Conservation (phyloP, 2,888 invertebrate genomes). For the Drosophila falleni region DNA sequence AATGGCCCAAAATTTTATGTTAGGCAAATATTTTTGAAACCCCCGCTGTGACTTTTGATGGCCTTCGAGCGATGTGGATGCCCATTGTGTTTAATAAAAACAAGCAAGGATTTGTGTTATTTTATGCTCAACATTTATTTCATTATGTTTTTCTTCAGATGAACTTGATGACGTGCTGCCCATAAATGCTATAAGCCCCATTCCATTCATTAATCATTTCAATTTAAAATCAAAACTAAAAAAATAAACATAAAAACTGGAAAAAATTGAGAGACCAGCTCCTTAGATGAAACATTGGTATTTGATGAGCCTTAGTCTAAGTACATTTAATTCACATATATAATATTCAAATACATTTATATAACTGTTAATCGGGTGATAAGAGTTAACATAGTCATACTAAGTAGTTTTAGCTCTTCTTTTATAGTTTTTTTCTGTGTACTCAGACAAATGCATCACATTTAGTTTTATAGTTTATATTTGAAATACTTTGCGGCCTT, state of each 20-base stretch:
- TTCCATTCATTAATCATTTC: constrained; percentile 59
- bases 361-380: constrained; percentile 15
- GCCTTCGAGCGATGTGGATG: neutral
- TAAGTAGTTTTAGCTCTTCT: constrained; percentile 27
- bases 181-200: constrained; percentile 15
- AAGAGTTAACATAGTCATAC: constrained; percentile 27
- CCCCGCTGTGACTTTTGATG: constrained; percentile 48
- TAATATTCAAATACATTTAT: constrained; percentile 28
- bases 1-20: constrained; percentile 28
- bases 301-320: constrained; percentile 30
- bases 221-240: constrained; percentile 4
- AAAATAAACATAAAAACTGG: constrained; percentile 7
- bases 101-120: constrained; percentile 32
- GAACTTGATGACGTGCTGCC: constrained; percentile 38
- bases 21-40: constrained; percentile 25
- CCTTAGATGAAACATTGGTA: constrained; percentile 18
- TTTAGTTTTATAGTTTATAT: constrained; percentile 38
- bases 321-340: constrained; percentile 47
- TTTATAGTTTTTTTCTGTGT: constrained; percentile 23
- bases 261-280: constrained; percentile 37
- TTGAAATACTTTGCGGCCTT: constrained; percentile 35
- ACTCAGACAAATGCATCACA: constrained; percentile 73
- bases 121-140: constrained; percentile 74
- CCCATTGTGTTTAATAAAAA: constrained; percentile 42
- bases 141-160: constrained; percentile 38